A percentile compares a stretch with the other conserved stretches of the same genome.
These are phyloP conservation scores for Hippocampus abdominalis DNA, from an alignment of 2,113 vertebrate species.

Conservation along the genomic window DNA sequence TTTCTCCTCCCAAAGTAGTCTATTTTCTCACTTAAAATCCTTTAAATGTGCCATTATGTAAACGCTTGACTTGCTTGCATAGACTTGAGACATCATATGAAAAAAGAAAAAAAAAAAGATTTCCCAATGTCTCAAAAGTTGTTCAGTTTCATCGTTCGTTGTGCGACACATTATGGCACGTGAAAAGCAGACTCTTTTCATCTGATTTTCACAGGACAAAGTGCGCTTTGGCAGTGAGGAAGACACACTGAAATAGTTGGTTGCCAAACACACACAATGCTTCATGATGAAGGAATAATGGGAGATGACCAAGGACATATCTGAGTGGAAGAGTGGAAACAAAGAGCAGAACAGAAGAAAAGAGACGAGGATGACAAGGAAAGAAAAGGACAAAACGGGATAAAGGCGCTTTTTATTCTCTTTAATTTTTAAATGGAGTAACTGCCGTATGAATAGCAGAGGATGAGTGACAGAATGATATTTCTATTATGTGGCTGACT, in stretches of 20 bases:
- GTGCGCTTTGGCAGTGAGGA: conserved; percentile 25
- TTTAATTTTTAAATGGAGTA: conserved; percentile 47
- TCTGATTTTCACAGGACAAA: conserved; percentile 33
- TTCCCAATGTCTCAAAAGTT: conserved; percentile 15
- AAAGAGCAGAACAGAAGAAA: conserved; percentile 45
- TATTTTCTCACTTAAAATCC: not conserved
- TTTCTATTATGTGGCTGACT: conserved; percentile 71
- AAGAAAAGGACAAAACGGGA: conserved; percentile 54
- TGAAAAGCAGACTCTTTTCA: conserved; percentile 27
- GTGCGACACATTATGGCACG: conserved; percentile 20
- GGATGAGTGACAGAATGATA: conserved; percentile 67
- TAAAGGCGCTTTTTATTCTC: conserved; percentile 75
- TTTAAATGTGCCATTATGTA: conserved; percentile 6
- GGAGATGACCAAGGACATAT: conserved; percentile 59
- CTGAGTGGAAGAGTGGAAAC: conserved; percentile 39
- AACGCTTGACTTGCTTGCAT: not conserved
- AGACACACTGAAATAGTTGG: conserved; percentile 45
- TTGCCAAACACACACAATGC: conserved; percentile 51
- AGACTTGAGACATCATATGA: conserved; percentile 9
- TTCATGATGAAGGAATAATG: conserved; percentile 56
- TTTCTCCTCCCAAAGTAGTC: not conserved
- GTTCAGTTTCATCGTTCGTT: conserved; percentile 16
- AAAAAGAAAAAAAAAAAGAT: conserved; percentile 10
- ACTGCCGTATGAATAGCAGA: conserved; percentile 31
- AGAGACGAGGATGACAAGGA: conserved; percentile 42